Evolutionary conservation across 2,113 vertebrate species (phyloP), one percentile per base, ranked within the genome.

Genomic region (Amphiprion percula): DNA sequence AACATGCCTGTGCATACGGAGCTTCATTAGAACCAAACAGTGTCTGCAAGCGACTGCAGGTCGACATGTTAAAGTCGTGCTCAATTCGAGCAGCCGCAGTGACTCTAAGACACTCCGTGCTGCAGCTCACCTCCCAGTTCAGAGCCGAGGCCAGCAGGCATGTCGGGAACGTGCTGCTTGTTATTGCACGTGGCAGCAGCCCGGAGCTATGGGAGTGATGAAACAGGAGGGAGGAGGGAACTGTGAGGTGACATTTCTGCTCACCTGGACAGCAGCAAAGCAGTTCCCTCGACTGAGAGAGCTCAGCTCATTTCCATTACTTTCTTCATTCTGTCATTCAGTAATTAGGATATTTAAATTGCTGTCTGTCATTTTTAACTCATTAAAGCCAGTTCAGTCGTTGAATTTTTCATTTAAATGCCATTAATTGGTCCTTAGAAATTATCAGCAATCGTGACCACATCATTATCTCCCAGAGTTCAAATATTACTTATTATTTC

Each of bases 151-250:
- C 70, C 47, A 12, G 23, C 69, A 7, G 46, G 28, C 67, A 17
- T 61, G 74, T 74, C 9, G 55, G 19, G 64, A 10, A 59, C 19
- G 15, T 12, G 17, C 54, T 61, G 69, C 49, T 69, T 33, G n/a
- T 70, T 72, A 7, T 56, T 66, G 59, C 30, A 46, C 58, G 3
- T 21, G 39, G 54, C 79, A 76, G 73, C 49, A 63, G 74, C 74
- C 74, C 52, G 47, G 50, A 84, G 71, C 30, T 16, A 47, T 24
- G 0, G 7, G 10, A 26, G 47, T 23, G 79, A 71, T 75, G 41
- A 64, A 71, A 63, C 69, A 19, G 50, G 15, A 66, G 16, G 41
- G 19, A 73, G 54, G 49, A 19, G 44, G 12, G 21, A 55, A 44
- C 26, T 7, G 14, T 74, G 46, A 37, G 9, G 21, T 26, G 4